Conservation (phyloP, 2,113 vertebrate species). For the Vulpes vulpes region DNA sequence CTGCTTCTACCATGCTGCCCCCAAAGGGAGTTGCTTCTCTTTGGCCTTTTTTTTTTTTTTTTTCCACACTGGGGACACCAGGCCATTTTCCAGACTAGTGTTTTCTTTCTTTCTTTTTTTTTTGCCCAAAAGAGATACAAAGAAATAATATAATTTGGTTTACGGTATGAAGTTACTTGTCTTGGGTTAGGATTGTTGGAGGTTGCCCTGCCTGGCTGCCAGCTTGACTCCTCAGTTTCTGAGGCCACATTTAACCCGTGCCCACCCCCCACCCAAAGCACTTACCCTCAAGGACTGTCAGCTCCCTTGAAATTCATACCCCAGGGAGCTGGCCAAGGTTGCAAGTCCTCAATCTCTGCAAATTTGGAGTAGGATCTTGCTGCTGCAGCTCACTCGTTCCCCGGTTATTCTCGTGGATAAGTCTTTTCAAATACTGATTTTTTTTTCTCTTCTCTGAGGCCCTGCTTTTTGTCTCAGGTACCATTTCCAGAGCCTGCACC, state of each 20-base stretch:
- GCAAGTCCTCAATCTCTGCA: no score
- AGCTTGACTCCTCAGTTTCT: background rate
- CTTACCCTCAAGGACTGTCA: background rate
- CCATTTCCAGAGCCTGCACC: background rate
- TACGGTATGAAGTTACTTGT: background rate
- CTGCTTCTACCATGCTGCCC: no score
- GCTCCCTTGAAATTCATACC: background rate
- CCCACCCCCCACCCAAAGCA: no score
- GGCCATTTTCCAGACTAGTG: background rate
- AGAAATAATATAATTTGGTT: background rate
- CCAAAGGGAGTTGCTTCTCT: background rate
- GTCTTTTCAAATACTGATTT: background rate
- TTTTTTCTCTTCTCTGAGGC: no score
- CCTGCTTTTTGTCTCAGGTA: background rate
- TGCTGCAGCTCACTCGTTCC: background rate
- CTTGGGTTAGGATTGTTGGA: background rate
- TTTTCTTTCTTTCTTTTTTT: background rate
- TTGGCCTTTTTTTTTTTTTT: background rate
- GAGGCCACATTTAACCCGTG: accelerated
- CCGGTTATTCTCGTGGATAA: background rate
- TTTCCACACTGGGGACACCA: background rate
- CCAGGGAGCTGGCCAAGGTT: background rate
- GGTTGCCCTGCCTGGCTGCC: background rate
- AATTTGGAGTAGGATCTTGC: background rate
- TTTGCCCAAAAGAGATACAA: background rate